Evolutionary conservation across 2,888 invertebrate species (phyloP).

Genomic region (Melanargia galathea): DNA sequence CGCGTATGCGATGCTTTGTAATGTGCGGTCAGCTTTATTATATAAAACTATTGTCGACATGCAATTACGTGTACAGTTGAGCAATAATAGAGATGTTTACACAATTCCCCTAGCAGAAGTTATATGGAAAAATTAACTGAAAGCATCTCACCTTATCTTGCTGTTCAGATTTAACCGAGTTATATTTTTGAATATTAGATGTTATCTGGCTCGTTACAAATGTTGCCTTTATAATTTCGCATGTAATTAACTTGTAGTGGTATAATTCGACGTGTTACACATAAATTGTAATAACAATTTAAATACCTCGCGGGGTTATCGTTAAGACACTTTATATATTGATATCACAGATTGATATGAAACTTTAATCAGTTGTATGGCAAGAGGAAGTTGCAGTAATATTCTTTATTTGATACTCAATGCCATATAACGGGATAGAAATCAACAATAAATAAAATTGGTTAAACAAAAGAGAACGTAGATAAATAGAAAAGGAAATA

Average conservation of each 20-base stretch:
- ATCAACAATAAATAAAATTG: too few species aligned
- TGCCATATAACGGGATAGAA: too few species aligned
- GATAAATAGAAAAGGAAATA: too few species aligned
- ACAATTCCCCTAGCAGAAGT: constrained; percentile 7
- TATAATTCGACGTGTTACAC: constrained; percentile 26
- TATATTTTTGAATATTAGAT: constrained; percentile 27
- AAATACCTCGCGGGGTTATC: constrained; percentile 12
- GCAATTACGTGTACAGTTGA: constrained; percentile 8
- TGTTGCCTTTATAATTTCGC: constrained; percentile 36
- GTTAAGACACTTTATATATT: constrained; percentile 24
- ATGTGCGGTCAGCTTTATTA: neutral
- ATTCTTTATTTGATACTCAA: too few species aligned
- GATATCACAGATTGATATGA: too few species aligned
- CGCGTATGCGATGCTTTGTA: neutral
- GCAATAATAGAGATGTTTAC: constrained; percentile 20
- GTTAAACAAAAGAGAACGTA: too few species aligned
- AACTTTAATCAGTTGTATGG: neutral
- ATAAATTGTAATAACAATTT: constrained; percentile 33
- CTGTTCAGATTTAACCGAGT: constrained; percentile 18
- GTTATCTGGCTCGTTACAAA: constrained; percentile 34
- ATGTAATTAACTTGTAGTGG: constrained; percentile 33
- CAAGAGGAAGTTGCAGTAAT: constrained; percentile 2
- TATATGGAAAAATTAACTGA: constrained; percentile 6
- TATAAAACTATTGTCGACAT: constrained; percentile 1
- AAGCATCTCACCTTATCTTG: constrained; percentile 20